Percentiles rank a stretch among this genome's conserved stretches.
Conservation (phyloP, 2,797 vertebrate species). For the Synaphobranchus kaupii region DNA sequence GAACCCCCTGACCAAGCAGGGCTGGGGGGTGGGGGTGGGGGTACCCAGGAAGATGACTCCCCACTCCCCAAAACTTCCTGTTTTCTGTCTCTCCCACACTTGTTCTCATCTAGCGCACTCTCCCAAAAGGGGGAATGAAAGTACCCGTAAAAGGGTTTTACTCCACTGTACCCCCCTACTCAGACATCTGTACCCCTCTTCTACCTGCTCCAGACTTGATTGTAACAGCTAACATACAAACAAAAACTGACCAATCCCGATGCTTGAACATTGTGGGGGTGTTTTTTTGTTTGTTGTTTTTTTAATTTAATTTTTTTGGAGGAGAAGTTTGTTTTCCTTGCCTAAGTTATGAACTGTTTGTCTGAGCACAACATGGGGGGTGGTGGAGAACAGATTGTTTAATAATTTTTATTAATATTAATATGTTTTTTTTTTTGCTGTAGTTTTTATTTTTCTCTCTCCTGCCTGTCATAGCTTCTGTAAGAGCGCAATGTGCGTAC, state of each 20-base stretch:
- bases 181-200: conserved; percentile 21
- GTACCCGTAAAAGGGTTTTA: no score
- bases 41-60: no score
- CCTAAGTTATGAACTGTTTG: background rate
- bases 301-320: background rate
- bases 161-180: background rate
- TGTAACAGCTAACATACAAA: background rate
- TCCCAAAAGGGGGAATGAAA: background rate
- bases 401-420: background rate
- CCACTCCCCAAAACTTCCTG: background rate
- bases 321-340: background rate
- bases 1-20: background rate
- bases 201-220: background rate
- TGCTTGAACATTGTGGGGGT: background rate
- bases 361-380: background rate
- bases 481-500: background rate
- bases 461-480: background rate
- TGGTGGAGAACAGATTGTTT: background rate
- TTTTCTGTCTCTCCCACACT: background rate
- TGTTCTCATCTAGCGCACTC: background rate
- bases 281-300: conserved; percentile 2
- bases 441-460: background rate
- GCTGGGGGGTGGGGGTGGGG: no score
- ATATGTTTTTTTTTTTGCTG: background rate
- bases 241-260: conserved; percentile 1